These are phyloP conservation scores for Austrofundulus limnaeus DNA, from an alignment of 2,113 vertebrate species.

Conservation along the genomic window DNA sequence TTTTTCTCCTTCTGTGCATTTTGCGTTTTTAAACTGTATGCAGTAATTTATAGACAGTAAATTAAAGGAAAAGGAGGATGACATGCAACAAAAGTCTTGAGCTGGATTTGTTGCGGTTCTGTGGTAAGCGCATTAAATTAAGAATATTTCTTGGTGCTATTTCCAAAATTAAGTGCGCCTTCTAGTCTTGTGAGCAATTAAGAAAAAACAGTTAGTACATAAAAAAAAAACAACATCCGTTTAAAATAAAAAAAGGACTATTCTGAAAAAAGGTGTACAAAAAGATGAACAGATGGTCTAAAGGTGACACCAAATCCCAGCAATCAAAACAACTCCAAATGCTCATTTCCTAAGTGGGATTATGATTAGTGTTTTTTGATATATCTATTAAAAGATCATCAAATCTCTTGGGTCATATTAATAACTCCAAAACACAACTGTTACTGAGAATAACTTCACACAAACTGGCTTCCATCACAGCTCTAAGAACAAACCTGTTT, in stretches of 20 bases:
- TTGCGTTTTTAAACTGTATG: neutral
- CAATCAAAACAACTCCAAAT: neutral
- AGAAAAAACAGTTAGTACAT: neutral
- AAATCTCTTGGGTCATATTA: neutral
- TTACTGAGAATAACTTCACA: neutral
- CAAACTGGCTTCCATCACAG: neutral
- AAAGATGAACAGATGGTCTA: neutral
- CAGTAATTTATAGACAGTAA: constrained; percentile 2
- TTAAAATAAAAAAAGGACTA: neutral
- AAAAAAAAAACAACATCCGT: neutral
- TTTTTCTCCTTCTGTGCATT: neutral
- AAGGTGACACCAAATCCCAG: neutral
- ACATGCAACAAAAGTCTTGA: constrained; percentile 19
- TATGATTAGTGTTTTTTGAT: neutral
- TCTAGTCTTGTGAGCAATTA: neutral
- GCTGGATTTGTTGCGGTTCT: constrained; percentile 20
- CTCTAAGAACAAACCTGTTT: neutral
- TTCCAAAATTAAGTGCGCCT: neutral
- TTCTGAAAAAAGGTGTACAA: neutral
- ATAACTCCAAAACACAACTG: neutral
- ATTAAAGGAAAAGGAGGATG: constrained; percentile 19
- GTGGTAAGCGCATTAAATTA: constrained; percentile 11
- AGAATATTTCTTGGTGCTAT: neutral
- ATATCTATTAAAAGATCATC: too few relatives aligned
- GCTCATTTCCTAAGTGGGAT: neutral